These are phyloP conservation scores for Zaprionus vittiger DNA, from an alignment of 1,140 invertebrate genomes.

Conservation along the genomic window DNA sequence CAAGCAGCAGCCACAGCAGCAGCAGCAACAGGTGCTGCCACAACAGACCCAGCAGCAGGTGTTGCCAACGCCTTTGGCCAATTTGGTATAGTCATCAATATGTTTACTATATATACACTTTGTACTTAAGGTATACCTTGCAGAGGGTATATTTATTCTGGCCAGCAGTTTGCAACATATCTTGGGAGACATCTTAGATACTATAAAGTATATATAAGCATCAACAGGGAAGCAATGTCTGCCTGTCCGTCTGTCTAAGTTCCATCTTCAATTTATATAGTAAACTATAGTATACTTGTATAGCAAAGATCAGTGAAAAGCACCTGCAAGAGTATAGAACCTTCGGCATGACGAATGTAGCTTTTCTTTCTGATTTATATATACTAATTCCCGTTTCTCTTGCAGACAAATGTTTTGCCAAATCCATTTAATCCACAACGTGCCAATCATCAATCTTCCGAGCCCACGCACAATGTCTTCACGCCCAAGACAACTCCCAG, in stretches of 20 bases:
- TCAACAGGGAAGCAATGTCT: no score
- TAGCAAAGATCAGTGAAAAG: no score
- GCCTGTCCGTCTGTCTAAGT: background rate
- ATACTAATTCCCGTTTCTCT: constrained; percentile 1
- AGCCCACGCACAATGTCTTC: constrained; percentile 46
- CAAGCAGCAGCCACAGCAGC: constrained; percentile 13
- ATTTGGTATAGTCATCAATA: constrained; percentile 55
- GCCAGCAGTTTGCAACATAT: no score
- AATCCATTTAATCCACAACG: constrained; percentile 55
- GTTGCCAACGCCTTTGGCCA: constrained; percentile 48
- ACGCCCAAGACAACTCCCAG: constrained; percentile 55
- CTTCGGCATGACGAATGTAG: no score
- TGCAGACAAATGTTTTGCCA: constrained; percentile 62
- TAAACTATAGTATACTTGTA: no score
- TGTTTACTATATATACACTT: background rate
- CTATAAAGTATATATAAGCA: no score
- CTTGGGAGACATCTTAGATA: no score
- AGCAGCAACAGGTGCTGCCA: constrained; percentile 5
- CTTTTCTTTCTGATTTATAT: background rate
- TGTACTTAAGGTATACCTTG: no score
- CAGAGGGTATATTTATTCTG: no score
- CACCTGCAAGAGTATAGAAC: no score
- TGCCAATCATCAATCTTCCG: constrained; percentile 57
- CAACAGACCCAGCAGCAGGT: constrained; percentile 3
- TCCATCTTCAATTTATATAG: no score